These are phyloP conservation scores for Dicycla oo DNA, from an alignment of 2,888 invertebrate species.

Conservation along the genomic window DNA sequence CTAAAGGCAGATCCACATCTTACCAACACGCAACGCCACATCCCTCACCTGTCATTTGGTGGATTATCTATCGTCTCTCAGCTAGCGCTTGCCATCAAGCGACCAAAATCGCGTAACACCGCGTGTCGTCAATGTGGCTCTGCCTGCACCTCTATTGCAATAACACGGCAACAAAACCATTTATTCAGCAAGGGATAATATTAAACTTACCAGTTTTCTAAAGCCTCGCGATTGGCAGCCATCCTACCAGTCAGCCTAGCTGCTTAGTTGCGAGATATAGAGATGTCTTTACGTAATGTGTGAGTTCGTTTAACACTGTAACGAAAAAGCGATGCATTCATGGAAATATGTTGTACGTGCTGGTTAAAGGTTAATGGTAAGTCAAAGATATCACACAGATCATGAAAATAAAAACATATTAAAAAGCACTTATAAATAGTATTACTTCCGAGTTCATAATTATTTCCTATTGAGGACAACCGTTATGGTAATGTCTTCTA, in stretches of 20 bases:
- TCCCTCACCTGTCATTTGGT: neutral
- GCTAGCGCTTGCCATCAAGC: neutral
- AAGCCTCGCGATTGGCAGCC: constrained; percentile 60
- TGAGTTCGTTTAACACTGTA: constrained; percentile 60
- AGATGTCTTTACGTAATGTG: constrained; percentile 60
- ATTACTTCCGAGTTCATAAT: constrained; percentile 41
- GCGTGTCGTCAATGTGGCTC: constrained; percentile 22
- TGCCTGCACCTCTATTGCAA: constrained; percentile 29
- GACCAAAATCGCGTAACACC: constrained; percentile 7
- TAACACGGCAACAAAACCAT: constrained; percentile 53
- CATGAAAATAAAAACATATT: constrained; percentile 43
- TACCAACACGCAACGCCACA: constrained; percentile 23
- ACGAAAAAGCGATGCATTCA: constrained; percentile 62
- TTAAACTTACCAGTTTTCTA: constrained; percentile 58
- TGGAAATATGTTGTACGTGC: constrained; percentile 59
- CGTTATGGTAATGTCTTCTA: neutral
- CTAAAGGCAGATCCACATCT: constrained; percentile 31
- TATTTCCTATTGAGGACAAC: constrained; percentile 4
- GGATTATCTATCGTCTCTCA: neutral
- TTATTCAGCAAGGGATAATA: constrained; percentile 52
- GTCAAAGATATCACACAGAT: constrained; percentile 56
- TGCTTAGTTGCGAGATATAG: constrained; percentile 51
- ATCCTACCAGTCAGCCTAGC: constrained; percentile 54
- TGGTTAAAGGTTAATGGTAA: constrained; percentile 50
- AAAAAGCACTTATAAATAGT: constrained; percentile 48